Evolutionary conservation across 2,888 invertebrate species (phyloP).

Genomic region (Trachelus troglodyta): DNA sequence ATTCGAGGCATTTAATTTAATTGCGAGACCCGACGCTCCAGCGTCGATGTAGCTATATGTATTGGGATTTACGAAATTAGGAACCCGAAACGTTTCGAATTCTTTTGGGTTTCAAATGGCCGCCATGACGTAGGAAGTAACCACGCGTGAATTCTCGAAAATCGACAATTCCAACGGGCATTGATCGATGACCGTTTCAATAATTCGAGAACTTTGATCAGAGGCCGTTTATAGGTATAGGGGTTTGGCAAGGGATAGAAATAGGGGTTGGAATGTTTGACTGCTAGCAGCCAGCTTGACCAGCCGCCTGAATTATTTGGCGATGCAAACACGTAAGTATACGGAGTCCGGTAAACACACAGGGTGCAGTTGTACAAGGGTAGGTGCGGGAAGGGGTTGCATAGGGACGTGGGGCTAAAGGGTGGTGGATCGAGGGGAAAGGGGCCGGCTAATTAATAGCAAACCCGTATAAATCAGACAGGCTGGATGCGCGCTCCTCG

Average conservation of each 20-base stretch:
- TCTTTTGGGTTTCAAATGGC: too few relatives aligned
- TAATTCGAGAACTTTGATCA: too few relatives aligned
- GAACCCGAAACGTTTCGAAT: neutral
- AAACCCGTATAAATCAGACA: constrained; percentile 66
- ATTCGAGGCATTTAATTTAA: constrained; percentile 62
- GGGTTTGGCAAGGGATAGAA: too few relatives aligned
- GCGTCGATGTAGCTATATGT: neutral
- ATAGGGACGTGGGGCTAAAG: neutral
- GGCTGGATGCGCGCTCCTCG: constrained; percentile 54
- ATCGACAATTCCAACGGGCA: too few relatives aligned
- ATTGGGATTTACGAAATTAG: too few relatives aligned
- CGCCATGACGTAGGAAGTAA: too few relatives aligned
- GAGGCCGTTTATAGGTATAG: too few relatives aligned
- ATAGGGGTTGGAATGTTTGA: too few relatives aligned
- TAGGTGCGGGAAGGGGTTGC: neutral
- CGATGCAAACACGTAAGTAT: constrained; percentile 50
- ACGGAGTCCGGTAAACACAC: constrained; percentile 41
- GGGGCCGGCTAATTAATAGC: constrained; percentile 61
- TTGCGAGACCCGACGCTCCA: constrained; percentile 31
- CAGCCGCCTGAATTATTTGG: constrained; percentile 45
- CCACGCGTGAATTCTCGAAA: too few relatives aligned
- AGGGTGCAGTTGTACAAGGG: constrained; percentile 2
- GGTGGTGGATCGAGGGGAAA: constrained; percentile 8
- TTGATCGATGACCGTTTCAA: too few relatives aligned
- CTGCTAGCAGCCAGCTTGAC: too few relatives aligned